Evolutionary conservation across 1,140 invertebrate species (phyloP), one percentile per base, ranked within the genome.

Genomic region (Drosophila funebris): DNA sequence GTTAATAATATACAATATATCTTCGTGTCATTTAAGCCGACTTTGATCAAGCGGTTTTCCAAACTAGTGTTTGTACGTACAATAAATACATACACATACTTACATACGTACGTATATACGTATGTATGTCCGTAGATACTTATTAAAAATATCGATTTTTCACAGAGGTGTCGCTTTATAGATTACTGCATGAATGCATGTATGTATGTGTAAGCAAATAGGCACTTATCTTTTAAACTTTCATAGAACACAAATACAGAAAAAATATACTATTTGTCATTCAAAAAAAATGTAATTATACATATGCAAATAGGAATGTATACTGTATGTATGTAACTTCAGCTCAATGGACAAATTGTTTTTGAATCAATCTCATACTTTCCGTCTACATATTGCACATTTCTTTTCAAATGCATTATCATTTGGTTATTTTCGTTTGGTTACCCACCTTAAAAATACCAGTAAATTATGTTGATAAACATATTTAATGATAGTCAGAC

Each of bases 81-180:
- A 67, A 31, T 50, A 44, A 44, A 64, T 54, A 56, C 53, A 56
- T 43, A 31, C 33, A 14, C 36, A 14, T 41, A 41, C 9, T 9
- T n/a, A 43, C 37, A 64, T 31, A 43, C 31, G 7, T 13, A 20
- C 11, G 7, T 31, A 31, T 46, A 18, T 41, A 16, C 33, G 18
- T 53, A 63, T 13, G 16, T 14, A 64, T 56, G 61, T 29, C 44
- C 44, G 44, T 66, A 66, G 36, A 68, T 62, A 61, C 66, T 62
- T 53, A 69, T 62, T 53, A 69, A 53, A 58, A 64, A 48, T 64
- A 71, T 71, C 61, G 68, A 71, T 71, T 71, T 71, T 71, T 71
- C 68, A 18, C 68, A 71, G 48, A 41, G 41, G 13, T 33, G 29
- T 68, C 44, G 39, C 61, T 44, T 22, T 29, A 37, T 24, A 16